Percentiles rank a stretch among this genome's conserved stretches.
These are phyloP conservation scores for Neogobius melanostomus DNA, from an alignment of 2,113 vertebrate genomes.

Conservation along the genomic window DNA sequence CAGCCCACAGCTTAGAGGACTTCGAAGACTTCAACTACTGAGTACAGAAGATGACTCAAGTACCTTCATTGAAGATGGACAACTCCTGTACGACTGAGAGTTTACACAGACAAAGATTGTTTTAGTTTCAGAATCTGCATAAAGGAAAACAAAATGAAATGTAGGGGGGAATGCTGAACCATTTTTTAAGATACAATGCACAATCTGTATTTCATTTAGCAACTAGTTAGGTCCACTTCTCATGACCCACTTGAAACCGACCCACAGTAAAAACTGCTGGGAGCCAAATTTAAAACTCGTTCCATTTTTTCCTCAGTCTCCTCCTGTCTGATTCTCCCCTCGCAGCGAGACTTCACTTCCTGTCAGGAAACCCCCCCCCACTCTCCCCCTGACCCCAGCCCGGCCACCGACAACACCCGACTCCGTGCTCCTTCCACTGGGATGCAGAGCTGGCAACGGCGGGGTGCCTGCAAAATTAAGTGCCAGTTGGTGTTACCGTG, in stretches of 20 bases:
- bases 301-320: slow-evolving; percentile 84
- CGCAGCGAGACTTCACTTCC: slow-evolving; percentile 84
- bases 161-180: too few species aligned
- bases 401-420: slow-evolving; percentile 49
- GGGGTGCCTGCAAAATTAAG: slow-evolving; percentile 91
- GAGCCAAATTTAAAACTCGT: slow-evolving; percentile 86
- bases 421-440: slow-evolving; percentile 56
- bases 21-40: too few species aligned
- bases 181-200: too few species aligned
- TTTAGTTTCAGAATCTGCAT: too few species aligned
- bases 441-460: slow-evolving; percentile 84
- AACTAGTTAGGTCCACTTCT: slow-evolving; percentile 7
- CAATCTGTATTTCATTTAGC: too few species aligned
- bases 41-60: too few species aligned
- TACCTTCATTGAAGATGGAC: too few species aligned
- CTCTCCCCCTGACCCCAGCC: slow-evolving; percentile 57
- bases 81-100: too few species aligned
- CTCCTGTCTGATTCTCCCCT: slow-evolving; percentile 63
- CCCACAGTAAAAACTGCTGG: slow-evolving; percentile 75
- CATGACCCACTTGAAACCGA: slow-evolving; percentile 39
- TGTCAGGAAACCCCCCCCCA: slow-evolving; percentile 86
- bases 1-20: too few species aligned
- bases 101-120: too few species aligned
- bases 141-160: too few species aligned
- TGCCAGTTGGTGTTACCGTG: slow-evolving; percentile 96